Percentiles rank a stretch among this genome's conserved stretches.
These are phyloP conservation scores for Drosophila rellima DNA, from an alignment of 2,888 invertebrate species.

Conservation along the genomic window DNA sequence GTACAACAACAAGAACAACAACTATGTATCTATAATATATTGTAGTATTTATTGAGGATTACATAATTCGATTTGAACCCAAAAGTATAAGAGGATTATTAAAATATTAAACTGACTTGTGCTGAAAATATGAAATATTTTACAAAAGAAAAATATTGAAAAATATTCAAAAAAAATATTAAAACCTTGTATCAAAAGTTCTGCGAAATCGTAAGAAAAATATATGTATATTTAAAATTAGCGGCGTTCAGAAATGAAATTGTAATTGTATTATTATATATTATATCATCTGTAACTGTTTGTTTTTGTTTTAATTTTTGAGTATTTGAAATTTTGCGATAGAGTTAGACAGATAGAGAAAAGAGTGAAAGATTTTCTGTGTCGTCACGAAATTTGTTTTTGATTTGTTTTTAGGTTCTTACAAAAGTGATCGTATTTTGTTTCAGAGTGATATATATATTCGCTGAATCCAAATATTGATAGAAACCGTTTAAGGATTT, in stretches of 20 bases:
- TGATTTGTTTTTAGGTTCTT: constrained; percentile 21
- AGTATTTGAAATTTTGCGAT: constrained; percentile 51
- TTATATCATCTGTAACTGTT: constrained; percentile 62
- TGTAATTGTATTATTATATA: constrained; percentile 30
- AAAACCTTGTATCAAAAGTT: constrained; percentile 66
- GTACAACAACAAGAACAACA: constrained; percentile 83
- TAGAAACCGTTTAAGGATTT: constrained; percentile 8
- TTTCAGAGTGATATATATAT: constrained; percentile 22
- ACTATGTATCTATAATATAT: constrained; percentile 72
- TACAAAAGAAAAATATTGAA: constrained; percentile 54
- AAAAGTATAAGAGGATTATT: constrained; percentile 39
- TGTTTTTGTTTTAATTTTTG: constrained; percentile 30
- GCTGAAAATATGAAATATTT: constrained; percentile 69
- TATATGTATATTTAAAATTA: constrained; percentile 46
- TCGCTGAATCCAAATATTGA: constrained; percentile 49
- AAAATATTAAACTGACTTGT: constrained; percentile 65
- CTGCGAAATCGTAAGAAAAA: constrained; percentile 59
- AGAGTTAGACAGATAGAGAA: constrained; percentile 66
- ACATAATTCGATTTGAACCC: constrained; percentile 56
- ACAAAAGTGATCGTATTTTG: constrained; percentile 46
- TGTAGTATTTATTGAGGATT: constrained; percentile 55
- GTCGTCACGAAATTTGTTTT: constrained; percentile 57
- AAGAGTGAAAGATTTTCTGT: constrained; percentile 72
- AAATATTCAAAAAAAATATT: constrained; percentile 53
- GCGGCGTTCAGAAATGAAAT: constrained; percentile 71